Base-by-base conservation (phyloP, 2,113 vertebrate species). In the Caloenas nicobarica region DNA sequence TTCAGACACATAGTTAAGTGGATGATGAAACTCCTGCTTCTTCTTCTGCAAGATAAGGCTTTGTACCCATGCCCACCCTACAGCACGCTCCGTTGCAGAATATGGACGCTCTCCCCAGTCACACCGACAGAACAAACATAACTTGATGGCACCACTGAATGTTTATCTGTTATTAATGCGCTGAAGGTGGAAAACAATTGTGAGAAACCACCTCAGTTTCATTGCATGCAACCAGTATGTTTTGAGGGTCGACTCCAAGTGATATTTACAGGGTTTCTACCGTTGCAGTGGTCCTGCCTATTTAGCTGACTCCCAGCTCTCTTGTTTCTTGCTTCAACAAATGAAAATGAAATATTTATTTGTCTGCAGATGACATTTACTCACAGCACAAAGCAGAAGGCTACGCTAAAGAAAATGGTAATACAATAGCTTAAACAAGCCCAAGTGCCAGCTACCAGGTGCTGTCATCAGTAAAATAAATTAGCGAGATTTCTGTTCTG, bases 281-380 rank as follows among this genome's bases (percentile, higher is more conserved):
- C 76, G 24, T 42, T 61, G 44, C 38, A 2, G 26, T 17, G 10
- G 71, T 17, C 21, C 42, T 93, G 68, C 87, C 58, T 58, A 12
- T 26, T 94, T 65, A 89, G 81, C 56, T 78, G 44, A 69, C 36
- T 88, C 71, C 29, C 56, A 77, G 19, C 14, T 86, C 82, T 94
- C 85, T 74, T 56, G 70, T 44, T 94, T 86, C 94, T 89, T 73
- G 62, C 44, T 83, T 38, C 31, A 57, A 74, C 91, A 96, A 87
- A 92, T 54, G 92, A 68, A 74, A 96, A 95, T 77, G 95, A 93
- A 94, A 89, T 78, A 95, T 80, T 96, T 93, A 95, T 92, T 92
- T 95, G 62, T 83, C 91, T 94, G 82, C 48, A 93, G 77, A 89
- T 91, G 72, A 50, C 58, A 95, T 85, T 96, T 93, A 92, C 66